phyloP scores from a whole-genome alignment of 2,113 vertebrate species.

The Apodemus speciosus region DNA sequence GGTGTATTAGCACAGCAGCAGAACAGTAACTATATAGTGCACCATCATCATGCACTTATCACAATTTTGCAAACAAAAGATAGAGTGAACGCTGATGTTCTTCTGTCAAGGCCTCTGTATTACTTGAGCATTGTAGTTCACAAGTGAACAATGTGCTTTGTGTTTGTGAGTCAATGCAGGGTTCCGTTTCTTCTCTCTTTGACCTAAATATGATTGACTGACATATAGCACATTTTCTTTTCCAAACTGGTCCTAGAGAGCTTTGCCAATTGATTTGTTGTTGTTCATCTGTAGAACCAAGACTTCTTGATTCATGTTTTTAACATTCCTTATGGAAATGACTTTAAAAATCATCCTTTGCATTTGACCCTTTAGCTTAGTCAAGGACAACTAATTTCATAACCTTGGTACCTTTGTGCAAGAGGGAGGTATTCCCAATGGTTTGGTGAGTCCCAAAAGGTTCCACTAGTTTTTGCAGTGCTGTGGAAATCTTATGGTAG shows the following conservation, averaged over 20 bases:
- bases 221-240: neutral
- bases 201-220: conserved; percentile 50
- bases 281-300: neutral
- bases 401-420: neutral
- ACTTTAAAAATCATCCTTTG: neutral
- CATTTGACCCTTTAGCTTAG: neutral
- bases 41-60: neutral
- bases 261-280: neutral
- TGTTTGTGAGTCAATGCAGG: neutral
- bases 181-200: neutral
- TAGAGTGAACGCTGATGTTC: neutral
- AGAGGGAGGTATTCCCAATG: neutral
- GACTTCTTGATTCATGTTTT: neutral
- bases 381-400: neutral
- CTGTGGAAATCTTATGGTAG: neutral
- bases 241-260: conserved; percentile 15
- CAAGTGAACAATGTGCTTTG: neutral
- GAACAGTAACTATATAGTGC: neutral
- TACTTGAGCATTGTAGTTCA: neutral
- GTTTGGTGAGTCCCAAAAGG: neutral
- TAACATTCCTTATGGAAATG: neutral
- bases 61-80: neutral
- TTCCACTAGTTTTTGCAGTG: neutral
- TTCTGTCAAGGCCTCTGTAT: neutral
- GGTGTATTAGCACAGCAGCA: neutral